phyloP scores from a whole-genome alignment of 1,140 invertebrate species.

The Drosophila virilis region DNA sequence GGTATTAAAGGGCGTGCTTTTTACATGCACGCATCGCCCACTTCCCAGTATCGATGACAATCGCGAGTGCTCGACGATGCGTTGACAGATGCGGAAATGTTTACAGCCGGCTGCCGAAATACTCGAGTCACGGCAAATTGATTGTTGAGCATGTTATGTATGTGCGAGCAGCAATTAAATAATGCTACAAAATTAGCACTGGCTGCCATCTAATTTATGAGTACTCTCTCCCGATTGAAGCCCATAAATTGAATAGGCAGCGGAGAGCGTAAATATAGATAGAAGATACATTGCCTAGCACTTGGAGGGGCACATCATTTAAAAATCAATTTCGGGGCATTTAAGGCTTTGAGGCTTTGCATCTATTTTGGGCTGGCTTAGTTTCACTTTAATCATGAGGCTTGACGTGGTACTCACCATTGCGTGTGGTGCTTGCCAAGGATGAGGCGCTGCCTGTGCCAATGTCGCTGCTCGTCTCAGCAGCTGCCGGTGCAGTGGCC shows the following conservation, averaged over 20 bases:
- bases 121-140: not conserved
- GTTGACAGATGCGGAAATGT: constrained; percentile 44
- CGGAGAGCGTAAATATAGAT: constrained; percentile 30
- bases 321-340: constrained; percentile 66
- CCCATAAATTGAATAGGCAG: constrained; percentile 31
- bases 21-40: constrained; percentile 9
- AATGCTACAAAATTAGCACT: constrained; percentile 5
- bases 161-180: constrained; percentile 17
- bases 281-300: not conserved
- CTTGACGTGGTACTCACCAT: constrained; percentile 57
- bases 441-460: constrained; percentile 44
- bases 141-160: not conserved
- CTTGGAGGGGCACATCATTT: constrained; percentile 18
- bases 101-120: constrained; percentile 20
- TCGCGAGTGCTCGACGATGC: constrained; percentile 29
- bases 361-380: constrained; percentile 40
- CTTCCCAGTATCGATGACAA: constrained; percentile 56
- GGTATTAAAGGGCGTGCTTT: constrained; percentile 62
- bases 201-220: constrained; percentile 18
- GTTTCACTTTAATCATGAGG: not conserved
- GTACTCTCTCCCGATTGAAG: constrained; percentile 6
- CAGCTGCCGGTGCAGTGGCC: constrained; percentile 12
- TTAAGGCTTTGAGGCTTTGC: constrained; percentile 29
- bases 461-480: constrained; percentile 28
- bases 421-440: constrained; percentile 70